These are phyloP conservation scores for Thecocarcelia acutangulata DNA, from an alignment of 2,888 invertebrate genomes.

Conservation along the genomic window DNA sequence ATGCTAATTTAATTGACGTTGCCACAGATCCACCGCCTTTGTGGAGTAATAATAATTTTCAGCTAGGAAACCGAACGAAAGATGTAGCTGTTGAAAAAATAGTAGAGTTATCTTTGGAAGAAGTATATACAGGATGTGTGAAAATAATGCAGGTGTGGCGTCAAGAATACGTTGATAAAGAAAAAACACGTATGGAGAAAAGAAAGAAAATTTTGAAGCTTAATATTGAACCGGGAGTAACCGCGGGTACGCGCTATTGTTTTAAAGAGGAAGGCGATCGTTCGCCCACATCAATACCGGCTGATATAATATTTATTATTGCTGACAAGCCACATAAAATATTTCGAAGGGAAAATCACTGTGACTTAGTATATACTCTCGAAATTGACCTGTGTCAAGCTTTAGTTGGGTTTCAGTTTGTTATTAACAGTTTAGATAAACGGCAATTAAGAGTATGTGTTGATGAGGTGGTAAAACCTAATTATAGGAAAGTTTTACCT, in stretches of 20 bases:
- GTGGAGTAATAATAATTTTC: conserved; percentile 84
- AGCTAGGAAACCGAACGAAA: conserved; percentile 86
- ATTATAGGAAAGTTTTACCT: conserved; percentile 86
- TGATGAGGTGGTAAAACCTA: conserved; percentile 87
- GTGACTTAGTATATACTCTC: conserved; percentile 85
- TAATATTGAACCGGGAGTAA: conserved; percentile 88
- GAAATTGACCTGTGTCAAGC: conserved; percentile 87
- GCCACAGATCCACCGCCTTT: conserved; percentile 84
- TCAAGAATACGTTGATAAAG: conserved; percentile 85
- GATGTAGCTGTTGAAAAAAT: conserved; percentile 84
- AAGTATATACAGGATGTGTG: conserved; percentile 88
- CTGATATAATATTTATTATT: conserved; percentile 88
- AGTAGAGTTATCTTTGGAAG: conserved; percentile 84
- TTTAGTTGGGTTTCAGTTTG: conserved; percentile 86
- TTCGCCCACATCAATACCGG: conserved; percentile 85
- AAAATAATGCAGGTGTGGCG: conserved; percentile 92
- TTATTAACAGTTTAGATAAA: conserved; percentile 87
- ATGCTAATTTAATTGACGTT: conserved; percentile 88
- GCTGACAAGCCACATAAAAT: conserved; percentile 87
- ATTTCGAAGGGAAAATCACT: conserved; percentile 83
- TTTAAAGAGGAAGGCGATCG: conserved; percentile 92
- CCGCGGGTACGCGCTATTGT: conserved; percentile 86
- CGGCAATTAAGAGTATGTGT: conserved; percentile 86
- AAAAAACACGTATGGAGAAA: conserved; percentile 84
- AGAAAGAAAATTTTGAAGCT: conserved; percentile 88